Evolutionary conservation across 2,797 vertebrate genomes (phyloP).

Genomic region (Sarcoramphus papa): DNA sequence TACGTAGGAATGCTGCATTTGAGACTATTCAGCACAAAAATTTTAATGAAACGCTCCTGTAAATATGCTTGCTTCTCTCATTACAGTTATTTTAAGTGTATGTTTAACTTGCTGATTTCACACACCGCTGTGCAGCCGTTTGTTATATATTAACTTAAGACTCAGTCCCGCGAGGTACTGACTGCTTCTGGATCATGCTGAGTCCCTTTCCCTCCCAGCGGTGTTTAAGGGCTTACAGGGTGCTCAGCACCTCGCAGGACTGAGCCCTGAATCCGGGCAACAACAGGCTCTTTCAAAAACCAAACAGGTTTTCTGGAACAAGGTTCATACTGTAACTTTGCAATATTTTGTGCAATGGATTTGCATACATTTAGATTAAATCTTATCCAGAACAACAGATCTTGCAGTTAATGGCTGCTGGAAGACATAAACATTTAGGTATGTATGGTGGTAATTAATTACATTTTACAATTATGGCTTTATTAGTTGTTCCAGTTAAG

Average conservation of each 20-base stretch:
- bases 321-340: slow-evolving; percentile 47
- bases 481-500: slow-evolving; percentile 12
- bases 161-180: neutral
- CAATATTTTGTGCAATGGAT: slow-evolving; percentile 8
- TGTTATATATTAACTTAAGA: slow-evolving; percentile 73
- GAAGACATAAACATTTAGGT: slow-evolving; percentile 20
- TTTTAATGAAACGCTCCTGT: neutral
- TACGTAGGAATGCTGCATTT: neutral
- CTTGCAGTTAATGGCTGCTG: neutral
- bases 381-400: neutral
- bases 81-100: slow-evolving; percentile 48
- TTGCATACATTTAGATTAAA: slow-evolving; percentile 26
- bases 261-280: neutral
- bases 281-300: slow-evolving; percentile 11
- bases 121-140: slow-evolving; percentile 36
- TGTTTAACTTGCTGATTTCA: slow-evolving; percentile 68
- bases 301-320: slow-evolving; percentile 29
- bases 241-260: neutral
- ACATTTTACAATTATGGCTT: neutral
- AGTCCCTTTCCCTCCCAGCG: neutral
- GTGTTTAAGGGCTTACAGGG: neutral
- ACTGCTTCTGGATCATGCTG: neutral
- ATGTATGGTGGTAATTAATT: neutral
- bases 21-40: neutral
- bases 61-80: neutral